Percentiles rank a stretch among this genome's conserved stretches.
Conservation (phyloP, 2,888 invertebrate genomes). For the Tenthredo mesomela region DNA sequence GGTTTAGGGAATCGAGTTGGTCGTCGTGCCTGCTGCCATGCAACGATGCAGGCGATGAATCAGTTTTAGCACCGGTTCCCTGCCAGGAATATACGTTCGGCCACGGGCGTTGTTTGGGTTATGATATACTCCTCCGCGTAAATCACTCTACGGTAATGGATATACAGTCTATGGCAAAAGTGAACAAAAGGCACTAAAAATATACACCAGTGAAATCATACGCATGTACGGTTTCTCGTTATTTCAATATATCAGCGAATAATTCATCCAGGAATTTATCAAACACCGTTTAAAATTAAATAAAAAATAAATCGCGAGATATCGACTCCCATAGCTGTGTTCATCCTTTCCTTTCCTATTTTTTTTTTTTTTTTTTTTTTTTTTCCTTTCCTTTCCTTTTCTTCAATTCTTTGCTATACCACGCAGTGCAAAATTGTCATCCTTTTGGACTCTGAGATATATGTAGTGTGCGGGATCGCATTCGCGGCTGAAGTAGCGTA, state of each 20-base stretch:
- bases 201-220: not conserved
- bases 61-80: constrained; percentile 70
- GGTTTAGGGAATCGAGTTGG: not conserved
- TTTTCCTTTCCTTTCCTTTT: too few relatives aligned
- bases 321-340: not conserved
- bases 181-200: constrained; percentile 23
- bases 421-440: not conserved
- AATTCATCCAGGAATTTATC: not conserved
- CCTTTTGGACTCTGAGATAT: not conserved
- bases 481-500: not conserved
- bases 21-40: too few relatives aligned
- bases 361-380: too few relatives aligned
- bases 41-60: constrained; percentile 68
- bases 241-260: not conserved
- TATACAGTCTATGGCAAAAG: constrained; percentile 56
- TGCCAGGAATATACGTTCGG: constrained; percentile 68
- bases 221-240: not conserved
- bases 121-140: constrained; percentile 73
- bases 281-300: not conserved
- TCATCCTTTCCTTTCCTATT: not conserved
- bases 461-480: not conserved
- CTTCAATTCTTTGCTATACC: not conserved
- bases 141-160: constrained; percentile 63
- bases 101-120: constrained; percentile 69
- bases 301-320: not conserved